Conservation (phyloP, 2,888 invertebrate genomes). For the Deilephila elpenor region DNA sequence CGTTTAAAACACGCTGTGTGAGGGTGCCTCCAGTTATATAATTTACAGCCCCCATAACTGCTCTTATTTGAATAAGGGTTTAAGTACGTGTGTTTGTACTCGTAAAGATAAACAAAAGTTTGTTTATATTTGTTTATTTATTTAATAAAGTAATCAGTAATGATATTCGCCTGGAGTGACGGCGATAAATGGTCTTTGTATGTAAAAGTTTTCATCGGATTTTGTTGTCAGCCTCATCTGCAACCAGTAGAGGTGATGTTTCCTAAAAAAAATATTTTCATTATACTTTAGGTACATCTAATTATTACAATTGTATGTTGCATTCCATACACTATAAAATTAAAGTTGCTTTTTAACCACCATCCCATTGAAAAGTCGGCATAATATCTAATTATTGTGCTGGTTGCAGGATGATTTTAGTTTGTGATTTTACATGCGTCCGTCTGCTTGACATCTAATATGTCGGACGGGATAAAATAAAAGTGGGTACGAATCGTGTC, state of each 20-base stretch:
- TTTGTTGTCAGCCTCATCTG: background rate
- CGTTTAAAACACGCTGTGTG: conserved; percentile 42
- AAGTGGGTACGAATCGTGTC: too few relatives aligned
- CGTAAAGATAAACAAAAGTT: conserved; percentile 21
- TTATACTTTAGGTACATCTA: too few relatives aligned
- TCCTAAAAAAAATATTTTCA: too few relatives aligned
- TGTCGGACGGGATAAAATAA: too few relatives aligned
- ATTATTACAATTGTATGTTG: too few relatives aligned
- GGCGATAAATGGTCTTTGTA: background rate
- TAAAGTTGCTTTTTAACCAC: too few relatives aligned
- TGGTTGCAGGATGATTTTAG: too few relatives aligned
- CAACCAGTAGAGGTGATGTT: background rate
- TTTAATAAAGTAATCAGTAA: background rate
- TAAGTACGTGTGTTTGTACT: conserved; percentile 34
- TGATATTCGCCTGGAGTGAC: background rate
- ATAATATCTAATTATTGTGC: too few relatives aligned
- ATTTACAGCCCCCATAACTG: conserved; percentile 39
- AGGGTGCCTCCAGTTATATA: conserved; percentile 47
- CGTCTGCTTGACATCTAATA: too few relatives aligned
- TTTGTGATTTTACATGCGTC: too few relatives aligned
- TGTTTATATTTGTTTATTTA: background rate
- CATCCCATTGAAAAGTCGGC: too few relatives aligned
- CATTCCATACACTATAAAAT: too few relatives aligned
- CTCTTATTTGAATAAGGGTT: conserved; percentile 65
- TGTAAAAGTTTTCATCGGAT: background rate